phyloP scores from a whole-genome alignment of 1,140 invertebrate genomes.

The Araneus ventricosus region DNA sequence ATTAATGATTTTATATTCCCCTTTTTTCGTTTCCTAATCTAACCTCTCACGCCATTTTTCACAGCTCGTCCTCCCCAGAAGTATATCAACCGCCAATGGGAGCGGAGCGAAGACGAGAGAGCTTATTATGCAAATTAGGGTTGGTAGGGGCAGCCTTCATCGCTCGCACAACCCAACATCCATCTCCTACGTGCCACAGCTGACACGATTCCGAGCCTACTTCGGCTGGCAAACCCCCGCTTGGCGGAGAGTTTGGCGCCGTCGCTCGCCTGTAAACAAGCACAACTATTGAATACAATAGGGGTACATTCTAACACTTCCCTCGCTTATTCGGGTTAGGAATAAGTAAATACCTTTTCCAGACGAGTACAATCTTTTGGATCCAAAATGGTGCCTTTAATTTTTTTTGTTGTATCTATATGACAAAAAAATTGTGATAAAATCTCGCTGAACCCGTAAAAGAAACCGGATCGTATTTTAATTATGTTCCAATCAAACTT shows the following conservation, averaged over 20 bases:
- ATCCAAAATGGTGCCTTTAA: too few species aligned
- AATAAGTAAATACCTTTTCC: too few species aligned
- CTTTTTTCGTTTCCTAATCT: conserved; percentile 74
- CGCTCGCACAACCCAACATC: conserved; percentile 54
- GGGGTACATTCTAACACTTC: too few species aligned
- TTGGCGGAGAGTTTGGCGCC: conserved; percentile 37
- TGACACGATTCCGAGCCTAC: conserved; percentile 66
- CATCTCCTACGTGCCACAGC: conserved; percentile 72
- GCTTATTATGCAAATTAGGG: conserved; percentile 75
- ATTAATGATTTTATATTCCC: conserved; percentile 76
- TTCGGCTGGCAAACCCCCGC: not conserved
- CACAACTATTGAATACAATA: not conserved
- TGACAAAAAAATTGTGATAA: too few species aligned
- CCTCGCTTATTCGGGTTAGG: too few species aligned
- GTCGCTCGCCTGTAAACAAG: not conserved
- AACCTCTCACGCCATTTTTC: conserved; percentile 75
- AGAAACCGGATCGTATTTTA: too few species aligned
- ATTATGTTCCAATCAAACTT: too few species aligned
- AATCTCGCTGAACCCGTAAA: too few species aligned
- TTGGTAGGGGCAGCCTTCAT: conserved; percentile 67
- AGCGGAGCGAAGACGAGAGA: conserved; percentile 59
- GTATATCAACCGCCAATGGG: conserved; percentile 72
- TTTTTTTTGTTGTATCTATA: too few species aligned
- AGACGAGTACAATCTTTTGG: too few species aligned
- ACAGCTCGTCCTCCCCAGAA: conserved; percentile 69